Percentiles rank a stretch among this genome's conserved stretches.
phyloP scores from a whole-genome alignment of 2,797 vertebrate species.

The Hozukius guyotensis region DNA sequence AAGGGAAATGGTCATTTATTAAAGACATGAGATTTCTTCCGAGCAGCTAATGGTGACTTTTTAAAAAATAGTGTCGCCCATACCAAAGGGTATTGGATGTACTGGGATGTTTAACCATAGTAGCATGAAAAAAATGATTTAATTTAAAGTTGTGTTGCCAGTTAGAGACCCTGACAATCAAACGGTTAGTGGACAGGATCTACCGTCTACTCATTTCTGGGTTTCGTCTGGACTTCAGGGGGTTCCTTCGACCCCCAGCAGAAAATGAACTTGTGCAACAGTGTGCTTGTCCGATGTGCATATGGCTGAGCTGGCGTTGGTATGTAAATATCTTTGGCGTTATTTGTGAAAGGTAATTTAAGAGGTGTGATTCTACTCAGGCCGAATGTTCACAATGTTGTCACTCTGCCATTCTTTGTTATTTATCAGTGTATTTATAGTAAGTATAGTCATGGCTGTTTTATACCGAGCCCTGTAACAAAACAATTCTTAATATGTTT shows the following conservation, averaged over 20 bases:
- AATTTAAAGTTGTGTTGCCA: slow-evolving; percentile 20
- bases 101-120: slow-evolving; percentile 26
- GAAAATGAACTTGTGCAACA: slow-evolving; percentile 46
- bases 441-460: slow-evolving; percentile 60
- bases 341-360: slow-evolving; percentile 83
- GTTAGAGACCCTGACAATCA: slow-evolving; percentile 18
- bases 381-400: slow-evolving; percentile 70
- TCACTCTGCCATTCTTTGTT: slow-evolving; percentile 69
- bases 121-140: slow-evolving; percentile 21
- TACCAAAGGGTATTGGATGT: slow-evolving; percentile 14
- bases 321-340: slow-evolving; percentile 85
- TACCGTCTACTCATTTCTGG: slow-evolving; percentile 26
- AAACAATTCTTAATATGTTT: slow-evolving; percentile 8
- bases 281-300: slow-evolving; percentile 47
- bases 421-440: slow-evolving; percentile 84
- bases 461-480: slow-evolving; percentile 62
- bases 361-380: slow-evolving; percentile 76
- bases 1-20: slow-evolving; percentile 50
- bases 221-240: slow-evolving; percentile 47
- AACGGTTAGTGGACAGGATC: slow-evolving; percentile 9
- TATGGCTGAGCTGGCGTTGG: slow-evolving; percentile 65
- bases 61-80: slow-evolving; percentile 24
- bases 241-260: slow-evolving; percentile 5
- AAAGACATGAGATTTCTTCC: slow-evolving; percentile 52
- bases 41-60: slow-evolving; percentile 69